Evolutionary conservation across 2,797 vertebrate species (phyloP).

Genomic region (Lepidocolaptes lacrymiger): DNA sequence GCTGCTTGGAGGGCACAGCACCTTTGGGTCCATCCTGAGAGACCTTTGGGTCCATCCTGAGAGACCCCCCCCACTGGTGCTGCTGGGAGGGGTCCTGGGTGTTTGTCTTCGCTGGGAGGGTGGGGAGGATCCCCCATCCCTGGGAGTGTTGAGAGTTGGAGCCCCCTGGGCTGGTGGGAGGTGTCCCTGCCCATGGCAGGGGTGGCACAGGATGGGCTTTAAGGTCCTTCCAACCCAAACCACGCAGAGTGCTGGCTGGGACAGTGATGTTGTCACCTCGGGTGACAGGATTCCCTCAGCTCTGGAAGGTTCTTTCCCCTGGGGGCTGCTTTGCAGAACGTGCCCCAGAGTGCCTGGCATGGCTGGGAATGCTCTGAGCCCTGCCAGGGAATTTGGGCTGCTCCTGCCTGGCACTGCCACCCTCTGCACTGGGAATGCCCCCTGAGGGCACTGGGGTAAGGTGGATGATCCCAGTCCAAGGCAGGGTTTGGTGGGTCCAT

Average conservation of each 20-base stretch:
- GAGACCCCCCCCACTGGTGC: not conserved
- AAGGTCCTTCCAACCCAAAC: not conserved
- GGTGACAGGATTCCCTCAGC: not conserved
- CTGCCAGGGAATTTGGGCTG: not conserved
- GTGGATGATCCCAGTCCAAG: not conserved
- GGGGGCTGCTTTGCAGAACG: not conserved
- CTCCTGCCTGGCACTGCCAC: not conserved
- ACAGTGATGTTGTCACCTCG: not conserved
- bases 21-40: no score
- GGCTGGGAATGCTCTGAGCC: not conserved
- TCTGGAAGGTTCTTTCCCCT: not conserved
- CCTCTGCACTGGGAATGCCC: not conserved
- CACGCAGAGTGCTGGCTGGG: not conserved
- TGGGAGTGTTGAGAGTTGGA: not conserved
- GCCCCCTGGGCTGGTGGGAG: accelerated
- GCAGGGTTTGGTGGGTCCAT: not conserved
- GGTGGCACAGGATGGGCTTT: accelerated
- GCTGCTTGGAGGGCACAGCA: no score
- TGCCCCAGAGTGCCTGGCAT: not conserved
- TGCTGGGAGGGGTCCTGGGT: not conserved
- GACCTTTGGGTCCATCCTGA: no score
- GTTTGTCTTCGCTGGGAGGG: not conserved
- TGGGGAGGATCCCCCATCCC: not conserved
- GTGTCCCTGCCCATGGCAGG: not conserved
- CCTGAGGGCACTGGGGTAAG: accelerated